Evolutionary conservation across 1,140 invertebrate genomes (phyloP).

Genomic region (Monomorium pharaonis): DNA sequence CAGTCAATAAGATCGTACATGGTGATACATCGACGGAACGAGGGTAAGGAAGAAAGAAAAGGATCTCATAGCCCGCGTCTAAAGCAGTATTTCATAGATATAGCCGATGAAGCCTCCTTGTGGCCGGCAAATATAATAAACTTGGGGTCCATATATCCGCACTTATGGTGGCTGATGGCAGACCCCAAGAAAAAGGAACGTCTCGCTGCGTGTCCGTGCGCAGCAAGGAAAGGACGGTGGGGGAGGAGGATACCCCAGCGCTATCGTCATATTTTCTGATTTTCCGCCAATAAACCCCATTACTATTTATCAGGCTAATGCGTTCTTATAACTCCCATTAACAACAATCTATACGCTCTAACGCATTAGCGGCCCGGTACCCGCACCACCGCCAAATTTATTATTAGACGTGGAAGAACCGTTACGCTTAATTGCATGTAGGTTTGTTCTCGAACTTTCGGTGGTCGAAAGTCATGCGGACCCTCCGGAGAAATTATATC

Average conservation of each 20-base stretch:
- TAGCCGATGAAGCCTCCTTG: constrained; percentile 84
- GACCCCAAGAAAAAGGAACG: constrained; percentile 80
- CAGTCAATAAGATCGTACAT: background rate
- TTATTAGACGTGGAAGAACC: constrained; percentile 63
- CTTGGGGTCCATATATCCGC: constrained; percentile 82
- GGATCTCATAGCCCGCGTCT: constrained; percentile 74
- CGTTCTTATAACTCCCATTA: constrained; percentile 84
- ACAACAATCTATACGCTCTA: constrained; percentile 83
- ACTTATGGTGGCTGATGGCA: constrained; percentile 78
- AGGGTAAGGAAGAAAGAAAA: constrained; percentile 62
- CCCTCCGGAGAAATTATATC: constrained; percentile 51
- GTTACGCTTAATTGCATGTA: constrained; percentile 63
- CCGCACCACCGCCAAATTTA: constrained; percentile 72
- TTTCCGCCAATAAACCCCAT: constrained; percentile 85
- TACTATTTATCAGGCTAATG: constrained; percentile 86
- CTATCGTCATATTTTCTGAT: constrained; percentile 84
- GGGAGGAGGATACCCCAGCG: constrained; percentile 65
- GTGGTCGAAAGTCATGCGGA: constrained; percentile 18
- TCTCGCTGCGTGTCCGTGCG: constrained; percentile 62
- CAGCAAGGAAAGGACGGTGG: constrained; percentile 73
- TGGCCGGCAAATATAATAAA: constrained; percentile 85
- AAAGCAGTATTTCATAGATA: constrained; percentile 81
- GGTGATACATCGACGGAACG: constrained; percentile 31
- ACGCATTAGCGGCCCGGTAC: constrained; percentile 75
- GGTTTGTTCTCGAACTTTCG: constrained; percentile 55